A percentile compares a stretch with the other conserved stretches of the same genome.
phyloP scores from a whole-genome alignment of 1,140 invertebrate genomes.

The Stegodyphus dumicola region DNA sequence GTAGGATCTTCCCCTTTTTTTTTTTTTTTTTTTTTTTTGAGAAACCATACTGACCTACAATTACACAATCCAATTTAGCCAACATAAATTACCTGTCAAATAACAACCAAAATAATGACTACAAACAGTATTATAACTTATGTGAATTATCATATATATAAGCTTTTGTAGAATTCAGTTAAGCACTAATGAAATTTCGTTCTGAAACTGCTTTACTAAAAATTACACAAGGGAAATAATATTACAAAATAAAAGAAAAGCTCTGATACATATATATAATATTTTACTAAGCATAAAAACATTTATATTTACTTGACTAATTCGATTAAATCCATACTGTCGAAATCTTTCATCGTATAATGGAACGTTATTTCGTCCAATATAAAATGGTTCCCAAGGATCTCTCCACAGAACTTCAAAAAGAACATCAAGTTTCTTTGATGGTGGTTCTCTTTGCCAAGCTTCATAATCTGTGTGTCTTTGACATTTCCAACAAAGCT shows the following conservation, averaged over 20 bases:
- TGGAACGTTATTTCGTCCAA: conserved; percentile 71
- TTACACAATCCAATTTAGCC: no score
- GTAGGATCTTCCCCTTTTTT: no score
- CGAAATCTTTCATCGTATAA: conserved; percentile 76
- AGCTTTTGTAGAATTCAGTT: no score
- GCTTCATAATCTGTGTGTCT: conserved; percentile 73
- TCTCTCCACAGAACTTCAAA: conserved; percentile 72
- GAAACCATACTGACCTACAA: no score
- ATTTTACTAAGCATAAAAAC: neutral
- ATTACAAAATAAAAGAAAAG: neutral
- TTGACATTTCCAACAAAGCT: conserved; percentile 74
- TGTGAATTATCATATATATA: no score
- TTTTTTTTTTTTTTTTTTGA: no score
- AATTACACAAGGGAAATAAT: neutral
- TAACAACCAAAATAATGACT: no score
- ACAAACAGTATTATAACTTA: no score
- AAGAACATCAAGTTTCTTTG: conserved; percentile 62
- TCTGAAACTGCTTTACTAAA: neutral
- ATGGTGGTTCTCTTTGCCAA: conserved; percentile 70
- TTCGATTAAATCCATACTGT: conserved; percentile 76
- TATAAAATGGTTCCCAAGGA: conserved; percentile 76
- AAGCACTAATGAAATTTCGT: neutral
- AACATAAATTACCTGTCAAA: no score
- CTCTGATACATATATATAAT: neutral
- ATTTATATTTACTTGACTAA: conserved; percentile 72